Evolutionary conservation across 2,888 invertebrate species (phyloP), one percentile per base, ranked within the genome.

Genomic region (Scaptomyza reducta): DNA sequence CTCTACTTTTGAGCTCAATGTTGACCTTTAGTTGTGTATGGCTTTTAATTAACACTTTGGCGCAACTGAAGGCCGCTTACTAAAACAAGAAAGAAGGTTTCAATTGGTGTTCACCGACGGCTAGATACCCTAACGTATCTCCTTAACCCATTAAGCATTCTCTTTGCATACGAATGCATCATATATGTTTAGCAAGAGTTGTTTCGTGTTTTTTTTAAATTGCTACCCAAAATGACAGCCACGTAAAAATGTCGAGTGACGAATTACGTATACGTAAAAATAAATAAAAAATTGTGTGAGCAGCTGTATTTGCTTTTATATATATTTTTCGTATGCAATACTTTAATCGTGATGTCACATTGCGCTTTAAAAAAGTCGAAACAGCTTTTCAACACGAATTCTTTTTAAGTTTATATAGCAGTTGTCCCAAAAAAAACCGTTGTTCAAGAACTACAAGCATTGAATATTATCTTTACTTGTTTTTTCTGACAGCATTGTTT

Each of bases 1-100:
- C 51, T 77, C 77, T 57, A 74, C 56, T 74, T 82, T 65, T 1
- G 7, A 22, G 10, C 27, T 63, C 62, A 65, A 61, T 50, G 57
- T 42, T 74, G 69, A 77, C 69, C 84, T 66, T 70, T 57, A 18
- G 10, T 54, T 70, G 70, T 74, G 76, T 85, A 55, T 44, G 61
- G 45, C 60, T 65, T 66, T 60, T 41, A 63, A 79, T 68, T 86
- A 84, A 16, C 55, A 35, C 58, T 31, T 64, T 42, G 54, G 61
- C 54, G 40, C 40, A 53, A 47, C 50, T 44, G 56, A 86, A 78
- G 87, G 78, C 63, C 49, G 29, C n/a, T 16, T 3, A 33, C 45
- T 31, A 31, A 44, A 49, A 13, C 41, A 27, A 35, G n/a, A 11
- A 50, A 10, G 16, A 40, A 3, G 2, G 11, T n/a, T n/a, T 35